These are phyloP conservation scores for Drosophila sturtevanti DNA, from an alignment of 1,140 invertebrate genomes.

Conservation along the genomic window DNA sequence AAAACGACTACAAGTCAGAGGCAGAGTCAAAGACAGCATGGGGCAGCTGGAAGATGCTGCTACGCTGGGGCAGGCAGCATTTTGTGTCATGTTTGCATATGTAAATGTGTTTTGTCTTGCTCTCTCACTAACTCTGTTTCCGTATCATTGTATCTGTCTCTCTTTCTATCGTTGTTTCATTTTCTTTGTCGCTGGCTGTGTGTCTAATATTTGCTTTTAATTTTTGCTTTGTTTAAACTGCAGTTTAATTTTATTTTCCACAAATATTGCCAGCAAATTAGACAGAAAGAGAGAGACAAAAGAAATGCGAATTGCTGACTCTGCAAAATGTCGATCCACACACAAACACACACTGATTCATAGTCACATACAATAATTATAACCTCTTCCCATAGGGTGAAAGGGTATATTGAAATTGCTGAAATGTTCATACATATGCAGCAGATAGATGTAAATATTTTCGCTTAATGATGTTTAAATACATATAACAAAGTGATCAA, in stretches of 20 bases:
- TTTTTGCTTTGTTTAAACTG: constrained; percentile 81
- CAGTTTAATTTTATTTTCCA: constrained; percentile 81
- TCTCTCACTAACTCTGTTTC: constrained; percentile 14
- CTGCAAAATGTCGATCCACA: constrained; percentile 19
- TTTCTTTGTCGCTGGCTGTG: constrained; percentile 35
- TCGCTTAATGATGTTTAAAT: too few relatives aligned
- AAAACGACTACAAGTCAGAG: neutral
- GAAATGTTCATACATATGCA: too few relatives aligned
- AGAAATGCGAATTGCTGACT: constrained; percentile 60
- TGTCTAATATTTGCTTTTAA: constrained; percentile 78
- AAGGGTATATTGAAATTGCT: too few relatives aligned
- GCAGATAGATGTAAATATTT: too few relatives aligned
- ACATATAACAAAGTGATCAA: too few relatives aligned
- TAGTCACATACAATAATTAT: neutral
- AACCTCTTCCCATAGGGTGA: too few relatives aligned
- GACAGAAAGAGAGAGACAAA: constrained; percentile 30
- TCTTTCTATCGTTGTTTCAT: neutral
- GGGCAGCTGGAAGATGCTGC: constrained; percentile 14
- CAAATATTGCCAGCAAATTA: constrained; percentile 77
- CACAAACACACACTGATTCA: constrained; percentile 18
- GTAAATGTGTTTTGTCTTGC: constrained; percentile 58
- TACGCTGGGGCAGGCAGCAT: constrained; percentile 36
- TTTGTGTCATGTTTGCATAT: constrained; percentile 81
- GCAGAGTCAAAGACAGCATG: constrained; percentile 29
- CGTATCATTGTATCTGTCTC: too few relatives aligned